Evolutionary conservation across 2,797 vertebrate species (phyloP).

Genomic region (Sciaenops ocellatus): DNA sequence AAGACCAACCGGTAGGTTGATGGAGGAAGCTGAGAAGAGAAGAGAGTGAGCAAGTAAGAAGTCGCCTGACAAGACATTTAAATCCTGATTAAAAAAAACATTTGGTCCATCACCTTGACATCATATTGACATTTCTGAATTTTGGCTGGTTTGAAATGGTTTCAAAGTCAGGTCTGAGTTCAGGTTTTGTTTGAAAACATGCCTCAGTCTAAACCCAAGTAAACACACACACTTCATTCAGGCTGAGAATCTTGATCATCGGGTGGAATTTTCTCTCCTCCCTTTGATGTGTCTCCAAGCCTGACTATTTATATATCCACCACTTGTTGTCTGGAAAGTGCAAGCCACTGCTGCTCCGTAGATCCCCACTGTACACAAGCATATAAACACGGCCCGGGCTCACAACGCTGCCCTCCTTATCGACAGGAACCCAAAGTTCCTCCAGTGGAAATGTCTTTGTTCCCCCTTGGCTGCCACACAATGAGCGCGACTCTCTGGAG

Average conservation of each 20-base stretch:
- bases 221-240: constrained; percentile 28
- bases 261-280: constrained; percentile 73
- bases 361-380: constrained; percentile 81
- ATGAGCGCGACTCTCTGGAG: constrained; percentile 87
- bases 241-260: constrained; percentile 69
- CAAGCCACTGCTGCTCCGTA: constrained; percentile 67
- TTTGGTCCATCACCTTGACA: background rate
- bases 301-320: constrained; percentile 83
- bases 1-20: too few relatives aligned
- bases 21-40: too few relatives aligned
- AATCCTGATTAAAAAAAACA: background rate
- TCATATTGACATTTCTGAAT: constrained; percentile 3
- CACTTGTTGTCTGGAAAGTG: constrained; percentile 84
- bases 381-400: constrained; percentile 81
- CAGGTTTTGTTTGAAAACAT: constrained; percentile 30
- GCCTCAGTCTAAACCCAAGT: constrained; percentile 21
- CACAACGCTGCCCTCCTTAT: constrained; percentile 84
- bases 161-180: constrained; percentile 16
- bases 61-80: background rate
- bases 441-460: constrained; percentile 89
- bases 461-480: constrained; percentile 83
- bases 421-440: constrained; percentile 90
- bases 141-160: background rate
- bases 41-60: too few relatives aligned
- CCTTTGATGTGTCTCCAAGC: constrained; percentile 83